These are phyloP conservation scores for Drosophila cardini DNA, from an alignment of 1,140 invertebrate species.

Conservation along the genomic window DNA sequence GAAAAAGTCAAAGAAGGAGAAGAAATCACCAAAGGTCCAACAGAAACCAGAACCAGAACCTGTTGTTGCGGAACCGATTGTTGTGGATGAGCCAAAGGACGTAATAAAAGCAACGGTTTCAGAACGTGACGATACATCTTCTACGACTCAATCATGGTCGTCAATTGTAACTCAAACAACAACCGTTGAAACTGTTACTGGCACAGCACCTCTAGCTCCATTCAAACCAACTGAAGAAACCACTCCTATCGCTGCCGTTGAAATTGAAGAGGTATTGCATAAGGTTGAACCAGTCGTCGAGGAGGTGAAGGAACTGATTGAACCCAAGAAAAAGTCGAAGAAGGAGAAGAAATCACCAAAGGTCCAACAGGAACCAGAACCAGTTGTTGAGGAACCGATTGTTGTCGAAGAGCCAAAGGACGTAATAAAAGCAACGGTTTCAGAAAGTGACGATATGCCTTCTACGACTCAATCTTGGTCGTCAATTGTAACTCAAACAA, in stretches of 20 bases:
- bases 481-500: constrained; percentile 44
- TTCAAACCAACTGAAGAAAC: constrained; percentile 15
- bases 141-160: constrained; percentile 60
- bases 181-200: background rate
- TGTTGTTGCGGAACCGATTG: constrained; percentile 1
- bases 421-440: background rate
- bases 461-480: constrained; percentile 39
- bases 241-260: background rate
- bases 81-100: constrained; percentile 3
- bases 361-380: constrained; percentile 1
- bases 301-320: background rate
- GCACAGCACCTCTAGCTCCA: background rate
- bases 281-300: background rate
- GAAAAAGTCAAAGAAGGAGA: constrained; percentile 2
- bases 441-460: background rate
- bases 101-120: background rate
- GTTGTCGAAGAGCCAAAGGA: background rate
- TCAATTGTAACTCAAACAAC: constrained; percentile 54
- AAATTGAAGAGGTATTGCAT: background rate
- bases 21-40: background rate
- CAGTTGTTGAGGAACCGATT: constrained; percentile 13
- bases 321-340: constrained; percentile 38
- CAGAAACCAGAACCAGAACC: background rate
- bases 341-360: constrained; percentile 39
- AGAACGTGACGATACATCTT: background rate